Conservation (phyloP, 2,113 vertebrate species). For the Ochotona curzoniae region DNA sequence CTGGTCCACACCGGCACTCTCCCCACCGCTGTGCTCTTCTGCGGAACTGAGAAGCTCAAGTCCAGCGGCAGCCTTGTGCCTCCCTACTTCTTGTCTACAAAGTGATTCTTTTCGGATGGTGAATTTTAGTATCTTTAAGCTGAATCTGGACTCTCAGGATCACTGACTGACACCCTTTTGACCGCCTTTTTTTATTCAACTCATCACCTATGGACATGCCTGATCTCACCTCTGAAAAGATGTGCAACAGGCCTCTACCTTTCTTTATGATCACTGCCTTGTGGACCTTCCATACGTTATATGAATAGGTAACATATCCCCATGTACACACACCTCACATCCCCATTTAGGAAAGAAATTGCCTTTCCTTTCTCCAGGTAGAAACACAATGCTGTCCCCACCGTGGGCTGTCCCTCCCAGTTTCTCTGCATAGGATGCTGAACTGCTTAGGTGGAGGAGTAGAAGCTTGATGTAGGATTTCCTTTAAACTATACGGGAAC, state of each 20-base stretch:
- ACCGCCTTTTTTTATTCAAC: not conserved
- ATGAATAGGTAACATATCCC: not conserved
- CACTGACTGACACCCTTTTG: not conserved
- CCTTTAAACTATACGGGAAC: conserved; percentile 10
- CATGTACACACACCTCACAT: not conserved
- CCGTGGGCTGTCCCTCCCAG: not conserved
- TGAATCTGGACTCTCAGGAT: not conserved
- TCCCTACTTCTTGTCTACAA: not conserved
- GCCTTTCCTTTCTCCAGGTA: not conserved
- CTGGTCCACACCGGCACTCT: not conserved
- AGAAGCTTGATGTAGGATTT: not conserved
- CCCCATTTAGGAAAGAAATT: not conserved
- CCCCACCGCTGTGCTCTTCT: not conserved
- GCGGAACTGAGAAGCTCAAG: not conserved
- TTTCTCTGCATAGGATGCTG: not conserved
- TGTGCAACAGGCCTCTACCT: not conserved
- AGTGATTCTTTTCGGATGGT: not conserved
- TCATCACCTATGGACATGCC: not conserved
- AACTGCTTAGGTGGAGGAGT: not conserved
- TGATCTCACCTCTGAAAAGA: not conserved
- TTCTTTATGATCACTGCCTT: not conserved
- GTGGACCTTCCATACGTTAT: not conserved
- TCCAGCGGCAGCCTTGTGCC: not conserved
- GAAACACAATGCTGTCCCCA: not conserved
- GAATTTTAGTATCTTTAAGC: not conserved